phyloP scores from a whole-genome alignment of 2,888 invertebrate species.

The Standfussiana lucernea region DNA sequence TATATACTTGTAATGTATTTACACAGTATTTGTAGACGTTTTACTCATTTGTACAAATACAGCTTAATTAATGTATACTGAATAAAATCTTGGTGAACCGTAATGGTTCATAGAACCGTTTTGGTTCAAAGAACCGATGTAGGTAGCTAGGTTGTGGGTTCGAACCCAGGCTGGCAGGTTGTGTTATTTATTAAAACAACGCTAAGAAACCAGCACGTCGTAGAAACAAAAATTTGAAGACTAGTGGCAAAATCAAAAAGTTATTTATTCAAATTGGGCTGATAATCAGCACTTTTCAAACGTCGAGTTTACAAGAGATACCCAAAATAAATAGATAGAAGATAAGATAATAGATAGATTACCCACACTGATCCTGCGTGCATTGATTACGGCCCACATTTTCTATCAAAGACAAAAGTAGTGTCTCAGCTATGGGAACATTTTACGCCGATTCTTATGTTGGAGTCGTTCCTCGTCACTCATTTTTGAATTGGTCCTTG shows the following conservation, averaged over 20 bases:
- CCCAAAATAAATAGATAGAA: no score
- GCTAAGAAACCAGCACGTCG: neutral
- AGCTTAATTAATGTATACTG: neutral
- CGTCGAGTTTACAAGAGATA: no score
- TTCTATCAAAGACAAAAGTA: neutral
- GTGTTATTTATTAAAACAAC: neutral
- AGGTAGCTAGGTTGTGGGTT: neutral
- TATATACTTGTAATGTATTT: constrained; percentile 3
- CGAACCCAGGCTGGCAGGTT: neutral
- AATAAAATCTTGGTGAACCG: neutral
- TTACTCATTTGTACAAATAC: neutral
- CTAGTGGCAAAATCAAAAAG: no score
- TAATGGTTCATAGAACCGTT: neutral
- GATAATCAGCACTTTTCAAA: no score
- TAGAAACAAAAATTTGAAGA: neutral
- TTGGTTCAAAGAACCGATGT: neutral
- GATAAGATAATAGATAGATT: no score
- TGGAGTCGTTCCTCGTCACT: neutral
- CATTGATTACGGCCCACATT: neutral
- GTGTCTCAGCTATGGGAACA: neutral
- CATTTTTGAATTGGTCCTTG: neutral
- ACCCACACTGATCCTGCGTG: neutral
- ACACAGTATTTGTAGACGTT: neutral
- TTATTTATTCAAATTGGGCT: no score
- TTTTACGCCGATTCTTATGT: neutral